Evolutionary conservation across 2,888 invertebrate genomes (phyloP).

Genomic region (Agonum fuliginosum): DNA sequence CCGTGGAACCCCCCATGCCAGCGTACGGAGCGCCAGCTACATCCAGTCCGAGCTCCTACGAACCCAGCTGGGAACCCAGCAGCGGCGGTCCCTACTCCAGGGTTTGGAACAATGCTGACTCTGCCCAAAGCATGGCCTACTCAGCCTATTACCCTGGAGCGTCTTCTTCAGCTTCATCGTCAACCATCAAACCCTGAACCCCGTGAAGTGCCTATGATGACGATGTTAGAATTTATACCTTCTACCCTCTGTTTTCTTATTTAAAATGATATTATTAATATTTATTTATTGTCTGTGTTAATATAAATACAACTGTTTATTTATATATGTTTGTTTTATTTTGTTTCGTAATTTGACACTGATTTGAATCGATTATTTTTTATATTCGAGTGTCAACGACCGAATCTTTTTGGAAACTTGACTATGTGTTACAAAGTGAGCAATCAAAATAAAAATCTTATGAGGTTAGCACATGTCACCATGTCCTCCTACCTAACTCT

Average conservation of each 20-base stretch:
- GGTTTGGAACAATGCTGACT: constrained; percentile 78
- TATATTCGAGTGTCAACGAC: not conserved
- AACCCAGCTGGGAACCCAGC: constrained; percentile 82
- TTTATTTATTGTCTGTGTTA: constrained; percentile 56
- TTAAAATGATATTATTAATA: constrained; percentile 30
- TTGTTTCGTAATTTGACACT: constrained; percentile 4
- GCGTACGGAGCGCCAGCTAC: constrained; percentile 83
- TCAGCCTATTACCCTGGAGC: constrained; percentile 83
- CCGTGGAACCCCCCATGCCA: constrained; percentile 77
- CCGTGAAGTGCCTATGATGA: not conserved
- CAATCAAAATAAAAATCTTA: not conserved
- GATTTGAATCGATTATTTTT: not conserved
- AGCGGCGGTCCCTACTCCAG: constrained; percentile 86
- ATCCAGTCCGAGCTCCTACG: constrained; percentile 82
- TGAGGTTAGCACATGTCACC: too few species aligned
- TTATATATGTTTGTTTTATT: constrained; percentile 9
- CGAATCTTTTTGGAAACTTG: not conserved
- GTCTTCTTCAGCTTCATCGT: constrained; percentile 75
- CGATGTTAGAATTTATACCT: not conserved
- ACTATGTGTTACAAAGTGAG: not conserved
- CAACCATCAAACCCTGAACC: constrained; percentile 71
- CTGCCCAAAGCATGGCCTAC: constrained; percentile 80
- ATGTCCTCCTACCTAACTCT: too few species aligned
- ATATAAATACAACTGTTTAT: constrained; percentile 42
- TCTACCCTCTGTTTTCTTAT: constrained; percentile 10